Base-by-base conservation (phyloP, 2,888 invertebrate species). In the Choreutis nemorana region DNA sequence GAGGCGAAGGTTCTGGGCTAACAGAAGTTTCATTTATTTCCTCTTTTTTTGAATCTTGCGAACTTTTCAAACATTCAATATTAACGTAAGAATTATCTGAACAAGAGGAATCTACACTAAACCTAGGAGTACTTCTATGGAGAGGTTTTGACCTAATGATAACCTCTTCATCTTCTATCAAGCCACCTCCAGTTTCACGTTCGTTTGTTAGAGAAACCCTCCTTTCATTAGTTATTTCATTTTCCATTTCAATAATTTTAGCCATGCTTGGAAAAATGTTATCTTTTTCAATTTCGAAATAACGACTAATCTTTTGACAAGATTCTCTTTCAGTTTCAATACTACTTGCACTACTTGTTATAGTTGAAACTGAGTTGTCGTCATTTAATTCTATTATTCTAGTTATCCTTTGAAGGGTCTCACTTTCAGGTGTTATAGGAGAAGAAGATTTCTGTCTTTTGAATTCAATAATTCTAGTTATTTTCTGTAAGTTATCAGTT, bases 81-180 rank as follows among this genome's bases (percentile, higher is more conserved):
- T 80, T 80, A 45, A 78, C 78, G 53, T 80, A 80, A 66, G 77
- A 78, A 68, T 78, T 79, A 66, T 80, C 79, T 67, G 80, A 79
- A 75, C 78, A 73, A 41, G 75, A 77, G 58, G 79, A 79, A 59
- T 80, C 80, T 43, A 79, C 58, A 59, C 79, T 80, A 56, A 79
- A 71, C 48, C 79, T 68, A 55, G 73, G 71, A 35, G 67, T 62
- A 57, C 55, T 66, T 58, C 70, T 64, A 45, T 70, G 63, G 39
- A 62, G 43, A 43, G 60, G 51, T 51, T 65, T 73, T 47, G 70
- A 61, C 47, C 66, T 67, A 50, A 68, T 51, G 39, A 56, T 55
- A 37, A 67, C 51, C 45, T 71, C 75, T 42, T 75, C 71, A 40
- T 53, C 59, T 45, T 71, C 70, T 32, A 45, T 40, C 35, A 48